Evolutionary conservation across 2,888 invertebrate species (phyloP), one percentile per base, ranked within the genome.

Genomic region (Pterostichus madidus): DNA sequence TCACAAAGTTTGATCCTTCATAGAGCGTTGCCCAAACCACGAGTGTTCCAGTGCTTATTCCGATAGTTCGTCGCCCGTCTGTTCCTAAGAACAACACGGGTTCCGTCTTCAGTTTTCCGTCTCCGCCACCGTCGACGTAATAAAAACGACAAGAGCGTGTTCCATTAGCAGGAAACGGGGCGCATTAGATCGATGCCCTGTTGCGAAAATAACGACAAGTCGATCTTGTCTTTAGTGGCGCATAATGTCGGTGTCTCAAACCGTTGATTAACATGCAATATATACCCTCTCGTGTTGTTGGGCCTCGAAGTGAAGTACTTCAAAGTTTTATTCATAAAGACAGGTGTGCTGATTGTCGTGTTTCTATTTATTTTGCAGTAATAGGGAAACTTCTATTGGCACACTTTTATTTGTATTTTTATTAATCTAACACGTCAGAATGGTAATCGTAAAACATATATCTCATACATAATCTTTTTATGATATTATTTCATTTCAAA

Each of bases 171-270:
- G 15, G 56, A 56, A 77, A 53, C 77, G 75, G 73, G 52, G 32
- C 75, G 17, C 46, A 77, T 77, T 77, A 77, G 77, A 77, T 77
- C 77, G 77, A 77, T 77, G 77, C 77, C 77, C 77, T 77, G 77
- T 77, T 77, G 77, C 24, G 77, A 77, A 77, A 77, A 77, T 77
- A 77, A 77, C 56, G 77, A 77, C 77, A 53, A 53, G 56, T 77
- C 32, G 77, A 77, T 77, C 77, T 77, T 53, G 77, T 77, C 77
- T 77, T 77, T 77, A 77, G 56, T 77, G 44, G 35, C 35, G 17
- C 56, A 56, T 56, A 77, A 56, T 24, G 56, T n/a, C 13, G 39
- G 13, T 77, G 49, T 75, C 64, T 35, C n/a, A 49, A 75, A 75
- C 75, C 24, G 24, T 52, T 75, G 49, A 75, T 75, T 75, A 52